Base-by-base conservation (phyloP, 1,140 invertebrate species). In the Laupala kohalensis region DNA sequence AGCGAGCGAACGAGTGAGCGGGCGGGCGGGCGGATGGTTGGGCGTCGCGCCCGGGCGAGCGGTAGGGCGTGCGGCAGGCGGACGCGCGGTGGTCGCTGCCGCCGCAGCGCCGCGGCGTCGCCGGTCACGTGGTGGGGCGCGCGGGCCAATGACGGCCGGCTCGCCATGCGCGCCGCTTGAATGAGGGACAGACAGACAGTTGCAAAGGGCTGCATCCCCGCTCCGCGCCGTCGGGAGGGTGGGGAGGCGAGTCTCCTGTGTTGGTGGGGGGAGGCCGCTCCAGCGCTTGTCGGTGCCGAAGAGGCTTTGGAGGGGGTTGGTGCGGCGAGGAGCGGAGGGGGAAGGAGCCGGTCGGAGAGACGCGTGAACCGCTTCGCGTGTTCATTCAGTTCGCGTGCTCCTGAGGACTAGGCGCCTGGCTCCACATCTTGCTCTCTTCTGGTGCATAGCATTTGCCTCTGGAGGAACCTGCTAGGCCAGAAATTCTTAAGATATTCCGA, bases 261-360 rank as follows among this genome's bases (percentile, higher is more conserved):
- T 24, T 19, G 23, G 64, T 25, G 25, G 25, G 73, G 63, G 71
- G 64, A n/a, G 63, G 71, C 19, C 23, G 19, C 19, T 23, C 23
- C 25, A 28, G 23, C 27, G 73, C 30, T 28, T 25, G n/a, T 12
- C 23, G 37, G n/a, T 12, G 67, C 37, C 64, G 72, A 72, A 70
- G 25, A 75, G 73, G 74, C 73, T 67, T 74, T 74, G 76, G 75
- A 73, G 72, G 73, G 72, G 76, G 77, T 75, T 75, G 77, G 77
- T 73, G 73, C 1, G 23, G 64, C 23, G 23, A 9, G 9, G 23
- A 9, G 64, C 23, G 25, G 64, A 70, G 26, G 69, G 69, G 69
- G 25, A n/a, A 25, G 25, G 23, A 24, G 15, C 30, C 28, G 25
- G n/a, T n/a, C n/a, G n/a, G n/a, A n/a, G n/a, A n/a, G n/a, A n/a